Conservation (phyloP, 2,113 vertebrate species). For the Rhinichthys klamathensis region DNA sequence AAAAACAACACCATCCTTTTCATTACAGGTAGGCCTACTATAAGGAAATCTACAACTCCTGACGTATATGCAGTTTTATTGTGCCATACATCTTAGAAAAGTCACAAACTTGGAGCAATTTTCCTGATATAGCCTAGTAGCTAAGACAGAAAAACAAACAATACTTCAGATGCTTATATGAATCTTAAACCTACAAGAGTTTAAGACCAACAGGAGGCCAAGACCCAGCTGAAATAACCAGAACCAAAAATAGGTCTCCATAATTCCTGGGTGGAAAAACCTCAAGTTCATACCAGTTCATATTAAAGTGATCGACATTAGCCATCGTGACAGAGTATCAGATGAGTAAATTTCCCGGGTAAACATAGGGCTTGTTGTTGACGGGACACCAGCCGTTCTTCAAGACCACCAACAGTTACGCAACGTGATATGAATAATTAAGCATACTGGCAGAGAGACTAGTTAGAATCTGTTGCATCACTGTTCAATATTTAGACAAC, state of each 20-base stretch:
- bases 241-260: background rate
- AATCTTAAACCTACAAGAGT: slow-evolving; percentile 4
- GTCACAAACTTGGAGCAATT: background rate
- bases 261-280: slow-evolving; percentile 26
- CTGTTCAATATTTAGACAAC: background rate
- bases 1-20: background rate
- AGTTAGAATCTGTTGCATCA: background rate
- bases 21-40: background rate
- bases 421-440: slow-evolving; percentile 56
- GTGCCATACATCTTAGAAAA: background rate
- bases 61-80: background rate
- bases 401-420: slow-evolving; percentile 47
- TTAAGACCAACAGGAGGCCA: background rate
- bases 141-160: background rate
- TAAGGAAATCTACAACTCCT: background rate
- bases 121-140: background rate
- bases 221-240: slow-evolving; percentile 10
- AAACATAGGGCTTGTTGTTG: slow-evolving; percentile 14
- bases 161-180: slow-evolving; percentile 18
- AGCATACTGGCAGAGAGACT: slow-evolving; percentile 8
- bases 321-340: background rate
- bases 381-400: background rate
- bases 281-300: background rate
- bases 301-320: slow-evolving; percentile 19
- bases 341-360: slow-evolving; percentile 18